Evolutionary conservation across 2,888 invertebrate species (phyloP).

Genomic region (Crocallis elinguaria): DNA sequence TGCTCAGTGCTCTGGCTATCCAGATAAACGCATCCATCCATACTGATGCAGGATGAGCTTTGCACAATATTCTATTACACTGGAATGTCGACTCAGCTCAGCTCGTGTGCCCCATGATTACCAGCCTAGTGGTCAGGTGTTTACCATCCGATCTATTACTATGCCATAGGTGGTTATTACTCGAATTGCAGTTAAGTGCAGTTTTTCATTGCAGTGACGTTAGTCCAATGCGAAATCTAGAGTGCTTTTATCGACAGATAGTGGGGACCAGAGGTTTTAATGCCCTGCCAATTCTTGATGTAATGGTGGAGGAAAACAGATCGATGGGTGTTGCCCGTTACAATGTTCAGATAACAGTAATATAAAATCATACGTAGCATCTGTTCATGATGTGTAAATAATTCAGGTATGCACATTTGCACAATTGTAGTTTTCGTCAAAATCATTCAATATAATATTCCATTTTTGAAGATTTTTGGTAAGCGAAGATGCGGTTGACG

Average conservation of each 20-base stretch:
- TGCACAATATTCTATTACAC: slow-evolving; percentile 14
- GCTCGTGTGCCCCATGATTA: slow-evolving; percentile 10
- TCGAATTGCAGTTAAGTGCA: slow-evolving; percentile 40
- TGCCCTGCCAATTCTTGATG: slow-evolving; percentile 50
- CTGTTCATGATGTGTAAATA: too few species aligned
- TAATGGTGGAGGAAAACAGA: slow-evolving; percentile 24
- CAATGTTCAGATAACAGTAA: too few species aligned
- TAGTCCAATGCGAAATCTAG: slow-evolving; percentile 56
- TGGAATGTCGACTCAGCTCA: slow-evolving; percentile 14
- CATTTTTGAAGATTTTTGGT: too few species aligned
- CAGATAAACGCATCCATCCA: neutral
- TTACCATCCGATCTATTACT: slow-evolving; percentile 24
- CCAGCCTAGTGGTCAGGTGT: slow-evolving; percentile 29
- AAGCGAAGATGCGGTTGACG: too few species aligned
- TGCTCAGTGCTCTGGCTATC: slow-evolving; percentile 22
- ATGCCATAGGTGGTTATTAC: slow-evolving; percentile 33
- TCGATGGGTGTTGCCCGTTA: slow-evolving; percentile 30
- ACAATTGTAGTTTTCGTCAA: too few species aligned
- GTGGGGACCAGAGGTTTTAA: slow-evolving; percentile 57
- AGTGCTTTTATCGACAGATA: slow-evolving; percentile 72
- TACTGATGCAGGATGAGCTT: neutral
- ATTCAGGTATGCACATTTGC: too few species aligned
- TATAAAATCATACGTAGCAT: too few species aligned
- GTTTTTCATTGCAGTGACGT: slow-evolving; percentile 54
- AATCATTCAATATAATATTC: too few species aligned